Conservation (phyloP, 2,888 invertebrate species). For the Smittia aterrima region DNA sequence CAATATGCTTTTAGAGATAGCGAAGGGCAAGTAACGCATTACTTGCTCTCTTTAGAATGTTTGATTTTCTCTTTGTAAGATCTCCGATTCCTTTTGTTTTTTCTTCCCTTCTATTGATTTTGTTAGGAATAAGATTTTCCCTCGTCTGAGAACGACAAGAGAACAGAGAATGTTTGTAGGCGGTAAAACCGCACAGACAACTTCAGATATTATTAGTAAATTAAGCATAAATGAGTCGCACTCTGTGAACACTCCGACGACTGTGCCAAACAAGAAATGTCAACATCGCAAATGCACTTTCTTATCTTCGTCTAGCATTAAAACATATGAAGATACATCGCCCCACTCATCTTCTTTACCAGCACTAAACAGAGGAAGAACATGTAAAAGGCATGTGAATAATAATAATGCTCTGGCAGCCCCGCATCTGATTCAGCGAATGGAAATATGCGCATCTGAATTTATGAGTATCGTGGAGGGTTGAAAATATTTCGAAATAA, state of each 20-base stretch:
- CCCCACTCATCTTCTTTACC: neutral
- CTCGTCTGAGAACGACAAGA: no score
- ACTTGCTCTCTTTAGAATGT: slow-evolving; percentile 22
- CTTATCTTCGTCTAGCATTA: neutral
- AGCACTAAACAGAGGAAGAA: neutral
- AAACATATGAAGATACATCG: slow-evolving; percentile 29
- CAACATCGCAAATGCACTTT: slow-evolving; percentile 1
- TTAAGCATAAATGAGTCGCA: slow-evolving; percentile 30
- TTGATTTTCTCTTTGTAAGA: neutral
- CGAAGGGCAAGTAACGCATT: slow-evolving; percentile 13
- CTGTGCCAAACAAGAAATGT: neutral
- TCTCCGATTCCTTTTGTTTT: slow-evolving; percentile 9
- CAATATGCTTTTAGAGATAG: slow-evolving; percentile 39
- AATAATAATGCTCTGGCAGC: slow-evolving; percentile 11
- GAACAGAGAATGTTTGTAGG: no score
- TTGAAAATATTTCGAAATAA: neutral
- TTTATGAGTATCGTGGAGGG: slow-evolving; percentile 20
- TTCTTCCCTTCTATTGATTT: slow-evolving; percentile 22
- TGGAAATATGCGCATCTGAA: slow-evolving; percentile 34
- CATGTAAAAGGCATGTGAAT: slow-evolving; percentile 36
- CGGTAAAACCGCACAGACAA: no score
- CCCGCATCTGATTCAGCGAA: neutral
- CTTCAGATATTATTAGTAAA: no score
- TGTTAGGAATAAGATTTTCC: slow-evolving; percentile 33
- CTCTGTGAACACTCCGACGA: neutral